A percentile compares a stretch with the other conserved stretches of the same genome.
These are phyloP conservation scores for Larimichthys crocea DNA, from an alignment of 2,113 vertebrate species.

Conservation along the genomic window DNA sequence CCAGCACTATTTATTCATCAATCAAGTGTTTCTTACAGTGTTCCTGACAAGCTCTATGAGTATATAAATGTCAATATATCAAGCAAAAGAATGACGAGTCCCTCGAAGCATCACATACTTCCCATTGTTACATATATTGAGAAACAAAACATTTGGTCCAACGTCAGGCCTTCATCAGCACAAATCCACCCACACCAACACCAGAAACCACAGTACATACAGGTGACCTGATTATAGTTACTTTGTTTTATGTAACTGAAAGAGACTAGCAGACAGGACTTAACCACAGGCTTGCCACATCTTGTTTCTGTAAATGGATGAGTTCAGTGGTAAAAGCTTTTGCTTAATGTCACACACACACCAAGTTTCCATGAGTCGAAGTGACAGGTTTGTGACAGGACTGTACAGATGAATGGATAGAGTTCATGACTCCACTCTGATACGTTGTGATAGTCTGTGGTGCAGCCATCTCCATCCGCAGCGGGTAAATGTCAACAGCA, in stretches of 20 bases:
- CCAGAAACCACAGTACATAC: background rate
- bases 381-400: constrained; percentile 21
- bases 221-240: constrained; percentile 17
- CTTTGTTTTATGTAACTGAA: background rate
- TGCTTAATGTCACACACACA: constrained; percentile 9
- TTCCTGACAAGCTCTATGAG: background rate
- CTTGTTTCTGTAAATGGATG: constrained; percentile 14
- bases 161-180: background rate
- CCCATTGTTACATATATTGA: constrained; percentile 26
- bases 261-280: constrained; percentile 19
- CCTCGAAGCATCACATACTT: background rate
- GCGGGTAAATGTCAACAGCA: constrained; percentile 20
- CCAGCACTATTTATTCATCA: background rate
- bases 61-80: background rate
- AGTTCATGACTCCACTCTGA: background rate
- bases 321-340: constrained; percentile 5
- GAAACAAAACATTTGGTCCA: background rate
- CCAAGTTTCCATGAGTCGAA: background rate
- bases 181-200: background rate
- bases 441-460: background rate
- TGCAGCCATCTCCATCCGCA: constrained; percentile 11
- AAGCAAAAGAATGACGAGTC: constrained; percentile 1
- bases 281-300: background rate
- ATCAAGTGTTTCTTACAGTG: background rate
- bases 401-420: background rate